These are phyloP conservation scores for Clarias magur DNA, from an alignment of 2,113 vertebrate species.

Conservation along the genomic window DNA sequence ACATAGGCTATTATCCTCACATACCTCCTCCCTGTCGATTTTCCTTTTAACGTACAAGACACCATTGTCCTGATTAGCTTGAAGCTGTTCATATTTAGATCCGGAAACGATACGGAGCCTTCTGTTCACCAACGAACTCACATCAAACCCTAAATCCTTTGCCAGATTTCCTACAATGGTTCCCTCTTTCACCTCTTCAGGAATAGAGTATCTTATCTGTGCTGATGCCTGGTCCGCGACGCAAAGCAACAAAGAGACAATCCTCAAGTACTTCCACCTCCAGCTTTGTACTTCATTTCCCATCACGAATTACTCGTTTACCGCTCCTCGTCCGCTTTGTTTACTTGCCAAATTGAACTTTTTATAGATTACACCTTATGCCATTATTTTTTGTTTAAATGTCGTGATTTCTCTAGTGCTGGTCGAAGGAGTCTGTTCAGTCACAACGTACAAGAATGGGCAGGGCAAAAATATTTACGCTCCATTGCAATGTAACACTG, in stretches of 20 bases:
- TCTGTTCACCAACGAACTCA: conserved; percentile 62
- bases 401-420: conserved; percentile 2
- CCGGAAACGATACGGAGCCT: conserved; percentile 74
- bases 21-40: conserved; percentile 58
- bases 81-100: conserved; percentile 57
- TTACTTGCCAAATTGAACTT: background rate
- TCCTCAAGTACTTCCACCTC: conserved; percentile 34
- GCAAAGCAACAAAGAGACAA: conserved; percentile 47
- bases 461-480: background rate
- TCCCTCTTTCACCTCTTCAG: conserved; percentile 67
- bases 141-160: conserved; percentile 76
- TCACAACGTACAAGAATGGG: conserved; percentile 28
- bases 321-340: background rate
- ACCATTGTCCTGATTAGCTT: conserved; percentile 68
- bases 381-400: background rate
- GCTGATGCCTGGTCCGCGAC: conserved; percentile 41
- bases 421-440: background rate
- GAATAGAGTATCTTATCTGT: conserved; percentile 66
- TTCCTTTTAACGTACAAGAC: conserved; percentile 59
- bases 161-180: conserved; percentile 75
- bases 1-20: conserved; percentile 57
- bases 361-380: too few species aligned
- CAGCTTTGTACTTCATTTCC: conserved; percentile 38
- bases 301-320: conserved; percentile 26
- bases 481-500: conserved; percentile 36